Evolutionary conservation across 2,797 vertebrate genomes (phyloP), one percentile per base, ranked within the genome.

Genomic region (Pseudochirops corinnae): DNA sequence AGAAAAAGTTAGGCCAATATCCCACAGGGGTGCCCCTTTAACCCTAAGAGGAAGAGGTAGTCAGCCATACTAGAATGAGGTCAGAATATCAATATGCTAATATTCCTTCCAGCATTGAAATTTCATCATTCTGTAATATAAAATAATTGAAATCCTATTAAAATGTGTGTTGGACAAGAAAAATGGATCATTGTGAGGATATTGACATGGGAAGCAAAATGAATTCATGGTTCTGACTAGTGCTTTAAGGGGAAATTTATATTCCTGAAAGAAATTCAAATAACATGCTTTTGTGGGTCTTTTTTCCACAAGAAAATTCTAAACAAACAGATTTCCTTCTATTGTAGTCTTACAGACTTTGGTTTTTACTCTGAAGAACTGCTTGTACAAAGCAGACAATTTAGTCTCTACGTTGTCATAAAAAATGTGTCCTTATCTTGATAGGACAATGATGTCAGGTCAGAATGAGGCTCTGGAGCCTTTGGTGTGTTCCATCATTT

Each of bases 231-330:
- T 9, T 87, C 74, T 87, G 24, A 7, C 39, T 39, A 24, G 2
- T 46, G 39, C 21, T 87, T 87, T 92, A 46, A 90, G 62, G n/a
- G 55, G 5, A 0, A 56, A 91, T 90, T 93, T 96, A n/a, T 60
- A 91, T 93, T 93, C 94, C 58, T 60, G 10, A 94, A 53, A 93
- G 26, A 95, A 46, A 62, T 95, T 52, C 90, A 94, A 91, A 39
- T 67, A 26, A 60, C 14, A 94, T 53, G 93, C 93, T 97, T 87
- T 82, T 94, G 13, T 5, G 2, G 16, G 31, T 46, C 0, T 95
- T 94, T 46, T 82, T 94, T 29, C 10, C 21, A 93, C 31, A 67
- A 91, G 92, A 93, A 39, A 95, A 58, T 1, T 92, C n/a, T 13
- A 50, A 28, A 95, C 74, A 87, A 87, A 11, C 5, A 92, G 56